phyloP scores from a whole-genome alignment of 2,888 invertebrate species.

The Orthosia gothica region DNA sequence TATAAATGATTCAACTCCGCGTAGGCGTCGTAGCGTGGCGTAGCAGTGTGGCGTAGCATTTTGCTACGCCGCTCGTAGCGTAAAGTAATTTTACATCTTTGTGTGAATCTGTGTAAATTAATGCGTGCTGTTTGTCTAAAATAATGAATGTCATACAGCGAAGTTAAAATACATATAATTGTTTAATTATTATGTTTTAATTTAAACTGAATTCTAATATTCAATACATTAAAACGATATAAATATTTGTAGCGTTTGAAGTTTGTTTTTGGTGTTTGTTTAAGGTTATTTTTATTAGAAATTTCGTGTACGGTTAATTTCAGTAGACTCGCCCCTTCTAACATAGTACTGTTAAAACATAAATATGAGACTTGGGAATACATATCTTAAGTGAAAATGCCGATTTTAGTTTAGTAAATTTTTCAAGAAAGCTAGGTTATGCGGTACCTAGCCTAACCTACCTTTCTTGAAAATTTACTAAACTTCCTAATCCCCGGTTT shows the following conservation, averaged over 20 bases:
- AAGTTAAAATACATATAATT: not conserved
- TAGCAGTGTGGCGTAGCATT: slow-evolving; percentile 48
- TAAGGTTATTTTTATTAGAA: no score
- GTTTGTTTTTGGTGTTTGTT: no score
- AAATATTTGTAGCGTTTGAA: not conserved
- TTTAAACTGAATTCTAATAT: not conserved
- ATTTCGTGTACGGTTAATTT: no score
- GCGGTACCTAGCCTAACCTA: no score
- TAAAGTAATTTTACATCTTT: slow-evolving; percentile 27
- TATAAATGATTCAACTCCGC: slow-evolving; percentile 9
- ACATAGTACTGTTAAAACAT: no score
- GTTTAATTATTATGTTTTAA: not conserved
- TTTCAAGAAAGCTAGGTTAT: no score
- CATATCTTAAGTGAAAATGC: no score
- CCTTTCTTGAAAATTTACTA: no score
- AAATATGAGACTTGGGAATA: no score
- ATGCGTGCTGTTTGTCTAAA: slow-evolving; percentile 14
- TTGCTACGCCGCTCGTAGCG: slow-evolving; percentile 32
- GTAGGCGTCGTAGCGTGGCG: slow-evolving; percentile 44
- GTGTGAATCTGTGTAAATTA: slow-evolving; percentile 18
- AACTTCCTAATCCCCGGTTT: no score
- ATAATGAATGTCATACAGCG: not conserved
- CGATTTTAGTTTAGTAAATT: no score
- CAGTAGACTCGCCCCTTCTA: no score
- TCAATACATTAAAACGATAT: not conserved